These are phyloP conservation scores for Drosophila pseudotakahashii DNA, from an alignment of 2,888 invertebrate genomes.

Conservation along the genomic window DNA sequence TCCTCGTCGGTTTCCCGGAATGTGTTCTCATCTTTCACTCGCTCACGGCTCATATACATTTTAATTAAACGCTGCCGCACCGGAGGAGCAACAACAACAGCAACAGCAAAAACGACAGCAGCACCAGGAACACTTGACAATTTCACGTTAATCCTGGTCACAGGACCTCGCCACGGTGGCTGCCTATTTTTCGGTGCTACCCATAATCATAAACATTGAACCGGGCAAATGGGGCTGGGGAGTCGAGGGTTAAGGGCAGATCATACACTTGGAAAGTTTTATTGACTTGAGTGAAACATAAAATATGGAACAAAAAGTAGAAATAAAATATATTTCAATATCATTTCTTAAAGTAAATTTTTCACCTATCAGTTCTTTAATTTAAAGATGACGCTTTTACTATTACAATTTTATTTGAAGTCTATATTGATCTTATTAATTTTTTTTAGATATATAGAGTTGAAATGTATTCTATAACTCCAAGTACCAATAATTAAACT, in stretches of 20 bases:
- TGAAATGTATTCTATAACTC: too few species aligned
- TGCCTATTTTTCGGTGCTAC: conserved; percentile 45
- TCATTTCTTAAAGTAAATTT: too few species aligned
- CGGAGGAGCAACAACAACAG: conserved; percentile 41
- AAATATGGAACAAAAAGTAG: too few species aligned
- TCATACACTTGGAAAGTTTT: not conserved
- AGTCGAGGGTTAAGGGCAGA: conserved; percentile 55
- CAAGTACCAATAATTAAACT: too few species aligned
- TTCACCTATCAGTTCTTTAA: too few species aligned
- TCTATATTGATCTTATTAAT: too few species aligned
- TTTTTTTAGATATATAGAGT: too few species aligned
- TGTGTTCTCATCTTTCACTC: conserved; percentile 43
- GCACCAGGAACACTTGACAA: conserved; percentile 70
- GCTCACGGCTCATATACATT: conserved; percentile 68
- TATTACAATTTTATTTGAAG: too few species aligned
- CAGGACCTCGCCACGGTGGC: conserved; percentile 40
- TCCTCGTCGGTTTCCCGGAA: conserved; percentile 15
- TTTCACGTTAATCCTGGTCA: conserved; percentile 75
- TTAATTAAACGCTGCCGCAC: conserved; percentile 68
- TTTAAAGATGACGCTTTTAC: too few species aligned
- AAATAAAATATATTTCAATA: too few species aligned
- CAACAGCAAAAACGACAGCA: conserved; percentile 3
- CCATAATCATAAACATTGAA: conserved; percentile 76
- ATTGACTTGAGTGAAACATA: too few species aligned
- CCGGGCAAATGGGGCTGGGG: conserved; percentile 59